A percentile compares a stretch with the other conserved stretches of the same genome.
phyloP scores from a whole-genome alignment of 2,113 vertebrate species.

The Calypte anna region DNA sequence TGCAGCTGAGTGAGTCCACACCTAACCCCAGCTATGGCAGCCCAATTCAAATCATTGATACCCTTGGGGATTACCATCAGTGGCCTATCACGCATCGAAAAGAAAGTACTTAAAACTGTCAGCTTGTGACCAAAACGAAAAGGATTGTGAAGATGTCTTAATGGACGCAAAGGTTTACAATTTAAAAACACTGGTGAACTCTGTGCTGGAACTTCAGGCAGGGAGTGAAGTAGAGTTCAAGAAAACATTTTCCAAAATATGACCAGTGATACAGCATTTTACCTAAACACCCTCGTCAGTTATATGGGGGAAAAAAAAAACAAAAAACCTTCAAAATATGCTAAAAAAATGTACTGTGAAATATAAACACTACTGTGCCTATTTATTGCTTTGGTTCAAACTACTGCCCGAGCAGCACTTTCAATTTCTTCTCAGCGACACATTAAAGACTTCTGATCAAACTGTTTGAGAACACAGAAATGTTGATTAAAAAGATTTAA shows the following conservation, averaged over 20 bases:
- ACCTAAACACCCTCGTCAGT: neutral
- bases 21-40: neutral
- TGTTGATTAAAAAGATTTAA: neutral
- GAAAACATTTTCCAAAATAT: neutral
- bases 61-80: neutral
- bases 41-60: neutral
- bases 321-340: neutral
- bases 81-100: neutral
- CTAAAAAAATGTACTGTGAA: neutral
- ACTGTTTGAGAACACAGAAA: neutral
- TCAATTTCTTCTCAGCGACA: neutral
- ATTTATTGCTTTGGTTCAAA: neutral
- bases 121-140: neutral
- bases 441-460: slow-evolving; percentile 5
- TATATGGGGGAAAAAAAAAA: neutral
- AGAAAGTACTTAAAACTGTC: neutral
- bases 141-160: neutral
- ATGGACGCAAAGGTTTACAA: neutral
- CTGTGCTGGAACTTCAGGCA: neutral
- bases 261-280: neutral
- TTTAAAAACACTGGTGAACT: neutral
- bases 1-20: neutral
- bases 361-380: neutral
- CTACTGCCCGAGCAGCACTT: neutral
- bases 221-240: neutral